A percentile compares a stretch with the other conserved stretches of the same genome.
Evolutionary conservation across 23 tunicate genomes (phyloP).

Genomic region (Phallusia fumigata): DNA sequence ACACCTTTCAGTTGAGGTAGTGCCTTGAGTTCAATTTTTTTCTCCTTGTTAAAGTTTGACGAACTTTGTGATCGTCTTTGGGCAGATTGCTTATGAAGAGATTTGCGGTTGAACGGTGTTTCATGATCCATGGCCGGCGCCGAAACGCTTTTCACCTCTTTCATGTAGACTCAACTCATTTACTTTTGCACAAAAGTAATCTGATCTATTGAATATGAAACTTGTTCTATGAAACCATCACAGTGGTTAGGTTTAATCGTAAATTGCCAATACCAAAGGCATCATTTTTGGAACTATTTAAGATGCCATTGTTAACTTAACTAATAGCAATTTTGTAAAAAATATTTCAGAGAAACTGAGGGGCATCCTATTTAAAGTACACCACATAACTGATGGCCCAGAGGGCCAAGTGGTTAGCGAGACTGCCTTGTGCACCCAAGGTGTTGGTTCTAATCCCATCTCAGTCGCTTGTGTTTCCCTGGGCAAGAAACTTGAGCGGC

Average conservation of each 20-base stretch:
- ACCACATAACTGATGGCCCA: too few relatives aligned
- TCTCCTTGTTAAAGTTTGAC: constrained; percentile 62
- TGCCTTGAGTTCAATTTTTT: constrained; percentile 46
- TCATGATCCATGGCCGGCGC: constrained; percentile 23
- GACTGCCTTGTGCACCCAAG: too few relatives aligned
- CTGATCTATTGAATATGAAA: background rate
- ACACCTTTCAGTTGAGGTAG: constrained; percentile 61
- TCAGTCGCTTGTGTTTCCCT: too few relatives aligned
- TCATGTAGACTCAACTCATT: constrained; percentile 6
- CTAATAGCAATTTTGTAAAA: too few relatives aligned
- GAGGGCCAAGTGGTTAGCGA: too few relatives aligned
- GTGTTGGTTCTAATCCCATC: too few relatives aligned
- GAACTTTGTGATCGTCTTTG: constrained; percentile 78
- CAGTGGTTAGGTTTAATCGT: background rate
- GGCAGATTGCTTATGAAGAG: constrained; percentile 43
- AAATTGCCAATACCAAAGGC: background rate
- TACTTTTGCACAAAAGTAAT: background rate
- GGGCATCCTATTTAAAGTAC: too few relatives aligned
- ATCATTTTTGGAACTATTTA: too few relatives aligned
- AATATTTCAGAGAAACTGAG: too few relatives aligned
- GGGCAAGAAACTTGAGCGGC: too few relatives aligned
- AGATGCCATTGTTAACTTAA: too few relatives aligned
- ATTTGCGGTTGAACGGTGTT: constrained; percentile 60
- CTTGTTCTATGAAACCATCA: background rate
- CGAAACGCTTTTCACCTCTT: constrained; percentile 6